Percentiles rank a stretch among this genome's conserved stretches.
phyloP scores from a whole-genome alignment of 2,888 invertebrate species.

The Synanthedon vespiformis region DNA sequence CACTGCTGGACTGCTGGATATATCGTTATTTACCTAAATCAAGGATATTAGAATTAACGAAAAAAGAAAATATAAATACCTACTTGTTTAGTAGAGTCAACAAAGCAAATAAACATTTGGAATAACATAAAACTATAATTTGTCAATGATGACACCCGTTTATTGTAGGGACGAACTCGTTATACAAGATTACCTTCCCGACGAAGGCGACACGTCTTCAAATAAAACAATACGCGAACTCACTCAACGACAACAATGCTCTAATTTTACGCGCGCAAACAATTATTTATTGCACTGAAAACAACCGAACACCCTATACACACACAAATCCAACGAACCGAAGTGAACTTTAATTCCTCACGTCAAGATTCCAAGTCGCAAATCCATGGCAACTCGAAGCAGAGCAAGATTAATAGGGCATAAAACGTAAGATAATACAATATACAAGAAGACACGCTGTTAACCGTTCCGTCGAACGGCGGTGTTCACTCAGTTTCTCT shows the following conservation, averaged over 20 bases:
- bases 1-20: too few relatives aligned
- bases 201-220: slow-evolving; percentile 25
- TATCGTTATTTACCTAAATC: too few relatives aligned
- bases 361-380: slow-evolving; percentile 26
- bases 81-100: too few relatives aligned
- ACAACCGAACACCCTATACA: slow-evolving; percentile 41
- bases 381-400: slow-evolving; percentile 25
- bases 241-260: slow-evolving; percentile 42
- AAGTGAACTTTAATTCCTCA: slow-evolving; percentile 23
- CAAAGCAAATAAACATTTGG: neutral
- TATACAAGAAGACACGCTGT: slow-evolving; percentile 77
- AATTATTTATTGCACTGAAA: slow-evolving; percentile 65
- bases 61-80: too few relatives aligned
- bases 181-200: slow-evolving; percentile 50
- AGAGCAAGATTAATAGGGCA: slow-evolving; percentile 68
- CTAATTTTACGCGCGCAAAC: slow-evolving; percentile 64
- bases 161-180: slow-evolving; percentile 20
- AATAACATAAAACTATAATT: neutral
- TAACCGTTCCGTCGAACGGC: slow-evolving; percentile 66
- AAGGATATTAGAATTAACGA: too few relatives aligned
- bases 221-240: slow-evolving; percentile 41
- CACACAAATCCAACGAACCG: slow-evolving; percentile 12
- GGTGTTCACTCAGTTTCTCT: slow-evolving; percentile 33
- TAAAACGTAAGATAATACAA: slow-evolving; percentile 71
- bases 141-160: neutral